Percentiles rank a stretch among this genome's conserved stretches.
These are phyloP conservation scores for Bergia sp. DNA, from an alignment of 92 coral and sea anemone genomes.

Conservation along the genomic window DNA sequence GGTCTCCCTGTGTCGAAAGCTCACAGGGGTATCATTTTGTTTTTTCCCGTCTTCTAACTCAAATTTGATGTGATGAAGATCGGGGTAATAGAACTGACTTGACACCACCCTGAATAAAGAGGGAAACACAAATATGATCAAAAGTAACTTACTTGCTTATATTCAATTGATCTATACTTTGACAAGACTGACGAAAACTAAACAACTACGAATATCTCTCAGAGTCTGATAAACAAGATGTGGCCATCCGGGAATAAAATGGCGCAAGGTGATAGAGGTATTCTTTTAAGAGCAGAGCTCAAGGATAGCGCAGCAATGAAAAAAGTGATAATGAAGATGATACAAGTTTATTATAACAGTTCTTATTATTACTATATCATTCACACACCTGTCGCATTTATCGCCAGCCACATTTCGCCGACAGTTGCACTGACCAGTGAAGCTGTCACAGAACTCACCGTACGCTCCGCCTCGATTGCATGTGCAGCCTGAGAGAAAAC, in stretches of 20 bases:
- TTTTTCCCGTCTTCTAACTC: constrained; percentile 83
- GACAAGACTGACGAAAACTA: neutral
- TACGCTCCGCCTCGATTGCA: constrained; percentile 88
- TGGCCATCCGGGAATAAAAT: too few species aligned
- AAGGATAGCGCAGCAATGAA: too few species aligned
- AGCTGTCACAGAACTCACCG: constrained; percentile 65
- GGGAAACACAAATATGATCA: neutral
- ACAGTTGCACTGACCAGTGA: constrained; percentile 81
- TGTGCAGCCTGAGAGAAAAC: constrained; percentile 67
- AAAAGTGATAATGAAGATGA: too few species aligned
- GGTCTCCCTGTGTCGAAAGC: constrained; percentile 53
- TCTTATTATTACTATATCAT: too few species aligned
- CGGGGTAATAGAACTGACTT: constrained; percentile 63
- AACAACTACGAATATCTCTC: neutral
- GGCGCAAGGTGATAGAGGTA: too few species aligned
- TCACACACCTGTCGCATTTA: constrained; percentile 78
- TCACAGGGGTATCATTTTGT: constrained; percentile 54
- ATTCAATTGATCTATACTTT: neutral
- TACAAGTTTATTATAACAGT: too few species aligned
- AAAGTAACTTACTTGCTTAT: too few species aligned
- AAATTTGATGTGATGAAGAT: constrained; percentile 84
- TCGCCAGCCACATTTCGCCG: constrained; percentile 74
- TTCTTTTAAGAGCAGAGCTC: too few species aligned
- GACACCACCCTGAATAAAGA: constrained; percentile 65
- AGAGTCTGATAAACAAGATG: neutral